Evolutionary conservation across 1,140 invertebrate genomes (phyloP).

Genomic region (Diachasma alloeum): DNA sequence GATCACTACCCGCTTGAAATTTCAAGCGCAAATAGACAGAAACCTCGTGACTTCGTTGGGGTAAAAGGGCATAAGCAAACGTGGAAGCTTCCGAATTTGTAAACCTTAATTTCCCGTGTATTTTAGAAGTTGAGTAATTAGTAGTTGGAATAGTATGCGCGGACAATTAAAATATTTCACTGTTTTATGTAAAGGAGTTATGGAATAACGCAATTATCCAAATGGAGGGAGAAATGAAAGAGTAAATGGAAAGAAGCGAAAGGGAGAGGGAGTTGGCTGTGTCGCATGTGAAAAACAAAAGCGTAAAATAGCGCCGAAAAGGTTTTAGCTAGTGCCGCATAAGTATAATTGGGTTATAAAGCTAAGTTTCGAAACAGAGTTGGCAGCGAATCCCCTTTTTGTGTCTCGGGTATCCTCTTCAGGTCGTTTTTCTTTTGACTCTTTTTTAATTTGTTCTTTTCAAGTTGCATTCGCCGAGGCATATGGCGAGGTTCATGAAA

Average conservation of each 20-base stretch:
- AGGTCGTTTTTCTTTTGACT: background rate
- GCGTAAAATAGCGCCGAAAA: constrained; percentile 14
- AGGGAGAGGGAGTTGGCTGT: background rate
- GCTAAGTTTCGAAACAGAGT: constrained; percentile 29
- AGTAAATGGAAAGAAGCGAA: background rate
- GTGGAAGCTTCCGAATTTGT: background rate
- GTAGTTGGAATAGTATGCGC: background rate
- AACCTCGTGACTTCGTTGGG: background rate
- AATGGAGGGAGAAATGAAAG: background rate
- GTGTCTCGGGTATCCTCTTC: constrained; percentile 11
- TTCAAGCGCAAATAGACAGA: background rate
- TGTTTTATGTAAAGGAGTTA: background rate
- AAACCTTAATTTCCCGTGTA: background rate
- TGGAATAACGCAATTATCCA: background rate
- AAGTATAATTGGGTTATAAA: constrained; percentile 30
- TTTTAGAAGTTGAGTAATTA: background rate
- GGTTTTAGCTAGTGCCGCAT: constrained; percentile 5
- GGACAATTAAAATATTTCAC: background rate
- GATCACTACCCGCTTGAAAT: background rate
- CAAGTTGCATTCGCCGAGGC: background rate
- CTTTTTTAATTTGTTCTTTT: constrained; percentile 1
- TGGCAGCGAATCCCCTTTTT: constrained; percentile 13
- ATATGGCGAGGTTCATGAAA: background rate
- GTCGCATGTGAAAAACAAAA: constrained; percentile 6
- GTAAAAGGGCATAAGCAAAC: too few species aligned